A percentile compares a stretch with the other conserved stretches of the same genome.
Conservation (phyloP, 30 jellyfish, hydroid and myxozoan species). For the Chrysaora quinquecirrha region DNA sequence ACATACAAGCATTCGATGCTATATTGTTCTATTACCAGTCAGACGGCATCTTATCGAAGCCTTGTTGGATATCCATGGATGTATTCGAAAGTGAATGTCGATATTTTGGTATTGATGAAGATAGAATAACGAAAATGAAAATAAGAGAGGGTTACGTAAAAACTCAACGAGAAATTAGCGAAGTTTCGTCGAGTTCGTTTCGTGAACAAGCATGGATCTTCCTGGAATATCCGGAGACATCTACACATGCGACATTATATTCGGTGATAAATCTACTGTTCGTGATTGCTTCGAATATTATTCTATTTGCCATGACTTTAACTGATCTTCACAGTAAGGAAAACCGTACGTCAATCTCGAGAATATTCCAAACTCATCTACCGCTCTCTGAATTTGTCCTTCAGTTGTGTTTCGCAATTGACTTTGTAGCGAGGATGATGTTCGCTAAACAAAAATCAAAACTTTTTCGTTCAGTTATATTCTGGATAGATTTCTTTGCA, state of each 20-base stretch:
- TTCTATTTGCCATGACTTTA: neutral
- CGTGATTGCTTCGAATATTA: neutral
- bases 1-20: slow-evolving; percentile 54
- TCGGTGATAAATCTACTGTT: neutral
- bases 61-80: slow-evolving; percentile 39
- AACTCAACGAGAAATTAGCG: neutral
- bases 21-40: slow-evolving; percentile 71
- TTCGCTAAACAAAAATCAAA: slow-evolving; percentile 28
- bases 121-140: slow-evolving; percentile 31
- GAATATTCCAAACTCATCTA: neutral
- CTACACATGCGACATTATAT: neutral
- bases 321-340: neutral
- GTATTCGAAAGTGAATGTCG: slow-evolving; percentile 67
- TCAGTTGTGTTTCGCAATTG: slow-evolving; percentile 43
- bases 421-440: slow-evolving; percentile 37
- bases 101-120: slow-evolving; percentile 55
- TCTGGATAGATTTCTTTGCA: slow-evolving; percentile 59
- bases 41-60: slow-evolving; percentile 71
- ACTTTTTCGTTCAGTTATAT: slow-evolving; percentile 30
- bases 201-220: slow-evolving; percentile 38
- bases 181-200: neutral
- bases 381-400: slow-evolving; percentile 13
- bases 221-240: slow-evolving; percentile 12
- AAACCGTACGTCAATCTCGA: neutral
- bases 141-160: slow-evolving; percentile 15